These are phyloP conservation scores for Acanthaster planci DNA, from an alignment of 35 echinoderm and acorn worm genomes.

Conservation along the genomic window DNA sequence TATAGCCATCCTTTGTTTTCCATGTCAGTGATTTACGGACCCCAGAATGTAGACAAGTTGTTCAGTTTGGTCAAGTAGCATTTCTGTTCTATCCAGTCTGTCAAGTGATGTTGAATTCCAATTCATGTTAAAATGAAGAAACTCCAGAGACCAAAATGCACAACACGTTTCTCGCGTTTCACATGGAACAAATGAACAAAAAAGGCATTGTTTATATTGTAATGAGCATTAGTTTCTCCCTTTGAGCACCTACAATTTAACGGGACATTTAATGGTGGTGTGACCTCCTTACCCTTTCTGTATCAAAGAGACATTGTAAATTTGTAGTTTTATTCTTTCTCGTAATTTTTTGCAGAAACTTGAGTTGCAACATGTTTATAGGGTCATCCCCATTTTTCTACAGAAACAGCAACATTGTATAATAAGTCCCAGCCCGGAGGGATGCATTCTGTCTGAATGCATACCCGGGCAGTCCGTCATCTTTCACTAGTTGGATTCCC, in stretches of 20 bases:
- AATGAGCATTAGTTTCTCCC: too few species aligned
- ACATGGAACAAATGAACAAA: too few species aligned
- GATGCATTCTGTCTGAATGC: neutral
- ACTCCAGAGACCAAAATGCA: too few species aligned
- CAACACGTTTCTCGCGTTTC: too few species aligned
- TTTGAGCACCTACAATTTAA: neutral
- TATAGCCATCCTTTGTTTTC: too few species aligned
- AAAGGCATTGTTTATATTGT: too few species aligned
- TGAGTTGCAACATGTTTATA: neutral
- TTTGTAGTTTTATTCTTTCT: slow-evolving; percentile 25
- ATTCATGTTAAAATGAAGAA: too few species aligned
- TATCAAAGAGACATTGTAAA: slow-evolving; percentile 12
- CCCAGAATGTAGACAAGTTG: too few species aligned
- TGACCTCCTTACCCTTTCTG: neutral
- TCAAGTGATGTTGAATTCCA: too few species aligned
- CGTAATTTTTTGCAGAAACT: neutral
- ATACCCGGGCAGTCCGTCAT: neutral
- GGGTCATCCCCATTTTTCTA: neutral
- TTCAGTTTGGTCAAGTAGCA: too few species aligned
- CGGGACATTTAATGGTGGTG: neutral
- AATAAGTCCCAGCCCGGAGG: neutral
- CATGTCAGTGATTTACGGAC: too few species aligned
- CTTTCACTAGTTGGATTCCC: neutral
- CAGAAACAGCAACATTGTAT: neutral
- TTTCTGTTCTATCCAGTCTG: too few species aligned